Percentiles rank a stretch among this genome's conserved stretches.
Evolutionary conservation across 2,888 invertebrate genomes (phyloP).

Genomic region (Cheilosia soror): DNA sequence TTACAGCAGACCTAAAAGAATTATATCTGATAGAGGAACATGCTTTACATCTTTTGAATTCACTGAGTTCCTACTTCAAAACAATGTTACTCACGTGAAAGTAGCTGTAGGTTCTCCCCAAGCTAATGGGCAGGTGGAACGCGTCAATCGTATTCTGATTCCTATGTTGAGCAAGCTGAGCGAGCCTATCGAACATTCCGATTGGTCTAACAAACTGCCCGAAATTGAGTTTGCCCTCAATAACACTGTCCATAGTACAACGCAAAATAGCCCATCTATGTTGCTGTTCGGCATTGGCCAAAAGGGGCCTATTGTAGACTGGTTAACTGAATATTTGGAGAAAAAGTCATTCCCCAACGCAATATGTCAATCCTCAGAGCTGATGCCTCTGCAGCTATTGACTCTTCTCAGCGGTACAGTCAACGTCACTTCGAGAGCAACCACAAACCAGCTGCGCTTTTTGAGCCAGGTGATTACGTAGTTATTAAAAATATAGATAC

Average conservation of each 20-base stretch:
- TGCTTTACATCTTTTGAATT: conserved; percentile 80
- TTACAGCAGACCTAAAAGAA: conserved; percentile 60
- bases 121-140: conserved; percentile 48
- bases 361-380: neutral
- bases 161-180: conserved; percentile 50
- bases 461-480: neutral
- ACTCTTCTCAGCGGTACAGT: neutral
- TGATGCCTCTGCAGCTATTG: too few relatives aligned
- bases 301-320: neutral
- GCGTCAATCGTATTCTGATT: conserved; percentile 44
- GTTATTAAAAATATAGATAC: neutral
- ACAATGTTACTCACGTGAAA: conserved; percentile 51
- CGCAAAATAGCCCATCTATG: neutral
- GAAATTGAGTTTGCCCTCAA: conserved; percentile 4
- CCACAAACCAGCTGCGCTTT: neutral
- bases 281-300: neutral
- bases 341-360: neutral
- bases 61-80: conserved; percentile 77
- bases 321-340: neutral
- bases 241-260: neutral
- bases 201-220: neutral
- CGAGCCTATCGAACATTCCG: neutral
- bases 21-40: conserved; percentile 81
- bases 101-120: conserved; percentile 30
- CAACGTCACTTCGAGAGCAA: neutral